A percentile compares a stretch with the other conserved stretches of the same genome.
These are phyloP conservation scores for Drosophila pseudoananassae DNA, from an alignment of 1,140 invertebrate species.

Conservation along the genomic window DNA sequence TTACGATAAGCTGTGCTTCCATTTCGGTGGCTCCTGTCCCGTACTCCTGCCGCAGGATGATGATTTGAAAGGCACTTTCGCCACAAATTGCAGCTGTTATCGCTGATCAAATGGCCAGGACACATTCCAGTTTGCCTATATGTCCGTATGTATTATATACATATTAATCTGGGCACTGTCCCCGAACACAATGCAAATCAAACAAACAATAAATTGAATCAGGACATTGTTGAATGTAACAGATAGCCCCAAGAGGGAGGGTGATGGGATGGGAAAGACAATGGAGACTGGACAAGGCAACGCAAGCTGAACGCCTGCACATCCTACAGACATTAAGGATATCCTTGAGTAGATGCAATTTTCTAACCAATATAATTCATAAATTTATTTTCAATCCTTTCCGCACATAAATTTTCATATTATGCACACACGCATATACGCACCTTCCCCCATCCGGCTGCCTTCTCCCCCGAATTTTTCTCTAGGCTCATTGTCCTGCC, in stretches of 20 bases:
- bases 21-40: background rate
- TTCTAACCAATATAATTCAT: conserved; percentile 84
- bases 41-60: conserved; percentile 3
- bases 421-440: conserved; percentile 58
- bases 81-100: conserved; percentile 72
- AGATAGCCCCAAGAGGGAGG: conserved; percentile 27
- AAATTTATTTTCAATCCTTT: conserved; percentile 84
- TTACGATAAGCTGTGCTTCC: conserved; percentile 63
- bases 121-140: background rate
- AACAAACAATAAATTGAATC: conserved; percentile 80
- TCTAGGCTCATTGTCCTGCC: conserved; percentile 64
- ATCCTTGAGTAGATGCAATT: conserved; percentile 84
- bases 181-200: conserved; percentile 70
- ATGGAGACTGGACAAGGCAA: conserved; percentile 15
- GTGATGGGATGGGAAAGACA: background rate
- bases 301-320: conserved; percentile 64
- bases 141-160: background rate
- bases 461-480: conserved; percentile 42
- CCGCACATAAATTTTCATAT: conserved; percentile 83
- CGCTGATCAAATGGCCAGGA: conserved; percentile 48
- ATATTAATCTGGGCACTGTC: conserved; percentile 32
- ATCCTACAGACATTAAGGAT: conserved; percentile 82
- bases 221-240: conserved; percentile 66
- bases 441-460: background rate
- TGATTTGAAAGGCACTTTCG: conserved; percentile 61